These are phyloP conservation scores for Cephalopachus bancanus DNA, from an alignment of 2,797 vertebrate species.

Conservation along the genomic window DNA sequence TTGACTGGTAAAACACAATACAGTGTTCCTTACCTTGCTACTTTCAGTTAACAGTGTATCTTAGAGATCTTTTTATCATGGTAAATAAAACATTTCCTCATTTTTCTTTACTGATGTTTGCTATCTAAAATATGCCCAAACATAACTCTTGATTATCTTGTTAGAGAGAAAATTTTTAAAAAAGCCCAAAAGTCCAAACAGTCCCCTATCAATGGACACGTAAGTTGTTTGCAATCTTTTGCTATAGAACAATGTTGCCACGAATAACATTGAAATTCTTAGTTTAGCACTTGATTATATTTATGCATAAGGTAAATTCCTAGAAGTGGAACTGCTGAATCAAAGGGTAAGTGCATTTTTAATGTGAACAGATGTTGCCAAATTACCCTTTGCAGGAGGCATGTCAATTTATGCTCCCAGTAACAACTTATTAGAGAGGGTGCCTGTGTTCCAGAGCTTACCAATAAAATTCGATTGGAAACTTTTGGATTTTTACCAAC, in stretches of 20 bases:
- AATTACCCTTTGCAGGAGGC: not conserved
- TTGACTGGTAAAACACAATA: not conserved
- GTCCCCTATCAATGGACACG: not conserved
- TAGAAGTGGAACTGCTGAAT: not conserved
- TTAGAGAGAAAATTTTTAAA: too few species aligned
- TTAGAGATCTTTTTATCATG: not conserved
- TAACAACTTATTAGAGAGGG: not conserved
- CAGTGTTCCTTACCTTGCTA: not conserved
- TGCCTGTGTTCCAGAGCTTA: not conserved
- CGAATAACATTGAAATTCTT: not conserved
- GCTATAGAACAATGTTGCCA: not conserved
- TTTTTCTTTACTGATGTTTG: not conserved
- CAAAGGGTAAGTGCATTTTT: not conserved
- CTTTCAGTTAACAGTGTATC: not conserved
- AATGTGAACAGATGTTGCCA: not conserved
- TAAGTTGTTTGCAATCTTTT: not conserved
- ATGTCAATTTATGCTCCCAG: not conserved
- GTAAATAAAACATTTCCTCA: not conserved
- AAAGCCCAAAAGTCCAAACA: not conserved
- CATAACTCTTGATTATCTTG: too few species aligned
- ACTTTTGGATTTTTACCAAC: not conserved
- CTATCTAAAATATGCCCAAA: too few species aligned
- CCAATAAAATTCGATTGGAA: not conserved
- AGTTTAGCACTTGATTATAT: not conserved
- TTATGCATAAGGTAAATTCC: not conserved